phyloP scores from a whole-genome alignment of 2,113 vertebrate genomes.

The Alouatta palliata region DNA sequence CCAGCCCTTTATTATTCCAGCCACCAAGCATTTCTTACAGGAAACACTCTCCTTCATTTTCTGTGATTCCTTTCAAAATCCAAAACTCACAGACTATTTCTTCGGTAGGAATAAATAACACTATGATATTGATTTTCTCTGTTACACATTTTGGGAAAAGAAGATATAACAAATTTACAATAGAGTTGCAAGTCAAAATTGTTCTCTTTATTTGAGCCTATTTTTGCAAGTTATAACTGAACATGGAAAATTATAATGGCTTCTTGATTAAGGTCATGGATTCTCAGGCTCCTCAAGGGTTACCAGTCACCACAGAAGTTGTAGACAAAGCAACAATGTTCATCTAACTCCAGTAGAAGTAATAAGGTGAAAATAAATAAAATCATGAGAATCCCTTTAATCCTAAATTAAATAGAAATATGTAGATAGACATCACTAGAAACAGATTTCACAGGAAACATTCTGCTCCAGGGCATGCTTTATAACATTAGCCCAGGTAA shows the following conservation, averaged over 20 bases:
- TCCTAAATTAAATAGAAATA: neutral
- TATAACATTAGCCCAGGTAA: neutral
- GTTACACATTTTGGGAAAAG: neutral
- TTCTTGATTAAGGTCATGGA: neutral
- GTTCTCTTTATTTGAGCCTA: neutral
- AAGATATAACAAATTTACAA: neutral
- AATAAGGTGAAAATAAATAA: neutral
- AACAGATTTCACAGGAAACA: neutral
- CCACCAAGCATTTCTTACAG: neutral
- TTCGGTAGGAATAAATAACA: neutral
- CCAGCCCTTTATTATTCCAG: neutral
- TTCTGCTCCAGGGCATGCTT: neutral
- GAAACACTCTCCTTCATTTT: neutral
- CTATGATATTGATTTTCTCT: neutral
- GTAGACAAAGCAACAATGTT: neutral
- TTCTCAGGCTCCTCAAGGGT: neutral
- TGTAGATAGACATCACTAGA: neutral
- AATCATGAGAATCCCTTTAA: neutral
- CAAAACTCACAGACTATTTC: neutral
- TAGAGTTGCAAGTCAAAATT: neutral
- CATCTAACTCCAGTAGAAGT: neutral
- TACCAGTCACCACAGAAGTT: neutral
- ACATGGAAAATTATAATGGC: neutral
- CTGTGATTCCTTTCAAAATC: neutral
- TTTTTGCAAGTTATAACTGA: neutral